phyloP scores from a whole-genome alignment of 2,113 vertebrate genomes.

The Hiodon tergisus region DNA sequence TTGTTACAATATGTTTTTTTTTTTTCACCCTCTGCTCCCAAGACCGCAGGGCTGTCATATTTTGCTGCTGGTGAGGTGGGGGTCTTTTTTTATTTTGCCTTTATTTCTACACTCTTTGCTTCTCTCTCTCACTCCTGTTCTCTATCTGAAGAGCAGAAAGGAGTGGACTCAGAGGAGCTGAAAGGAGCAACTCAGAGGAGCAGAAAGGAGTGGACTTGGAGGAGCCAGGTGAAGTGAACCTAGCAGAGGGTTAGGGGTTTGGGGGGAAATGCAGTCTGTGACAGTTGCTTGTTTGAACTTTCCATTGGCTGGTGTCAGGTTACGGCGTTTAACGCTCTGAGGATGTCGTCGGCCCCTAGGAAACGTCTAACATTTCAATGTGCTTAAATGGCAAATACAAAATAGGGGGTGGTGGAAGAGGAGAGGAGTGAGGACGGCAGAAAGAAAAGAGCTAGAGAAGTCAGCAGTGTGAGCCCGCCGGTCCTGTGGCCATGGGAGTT shows the following conservation, averaged over 20 bases:
- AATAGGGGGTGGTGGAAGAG: constrained; percentile 28
- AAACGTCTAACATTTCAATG: background rate
- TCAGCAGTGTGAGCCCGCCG: too few species aligned
- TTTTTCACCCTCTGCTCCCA: constrained; percentile 43
- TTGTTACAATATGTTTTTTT: constrained; percentile 74
- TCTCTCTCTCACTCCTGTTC: constrained; percentile 11
- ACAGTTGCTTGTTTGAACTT: constrained; percentile 30
- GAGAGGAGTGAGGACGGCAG: constrained; percentile 7
- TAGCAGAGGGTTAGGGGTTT: too few species aligned
- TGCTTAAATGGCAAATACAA: background rate
- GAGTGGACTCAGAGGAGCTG: too few species aligned
- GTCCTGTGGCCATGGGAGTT: constrained; percentile 11
- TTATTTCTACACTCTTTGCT: constrained; percentile 34
- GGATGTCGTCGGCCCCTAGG: background rate
- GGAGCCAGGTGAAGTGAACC: background rate
- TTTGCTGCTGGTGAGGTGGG: constrained; percentile 51
- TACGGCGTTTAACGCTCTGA: background rate
- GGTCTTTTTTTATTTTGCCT: constrained; percentile 40
- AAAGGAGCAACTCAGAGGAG: too few species aligned
- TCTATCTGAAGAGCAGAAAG: background rate
- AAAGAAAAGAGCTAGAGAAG: background rate
- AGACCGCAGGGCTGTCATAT: constrained; percentile 60
- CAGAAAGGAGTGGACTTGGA: too few species aligned
- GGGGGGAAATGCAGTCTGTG: constrained; percentile 11
- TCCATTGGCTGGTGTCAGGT: constrained; percentile 2